phyloP scores from a whole-genome alignment of 2,113 vertebrate species.

The Sylvia atricapilla region DNA sequence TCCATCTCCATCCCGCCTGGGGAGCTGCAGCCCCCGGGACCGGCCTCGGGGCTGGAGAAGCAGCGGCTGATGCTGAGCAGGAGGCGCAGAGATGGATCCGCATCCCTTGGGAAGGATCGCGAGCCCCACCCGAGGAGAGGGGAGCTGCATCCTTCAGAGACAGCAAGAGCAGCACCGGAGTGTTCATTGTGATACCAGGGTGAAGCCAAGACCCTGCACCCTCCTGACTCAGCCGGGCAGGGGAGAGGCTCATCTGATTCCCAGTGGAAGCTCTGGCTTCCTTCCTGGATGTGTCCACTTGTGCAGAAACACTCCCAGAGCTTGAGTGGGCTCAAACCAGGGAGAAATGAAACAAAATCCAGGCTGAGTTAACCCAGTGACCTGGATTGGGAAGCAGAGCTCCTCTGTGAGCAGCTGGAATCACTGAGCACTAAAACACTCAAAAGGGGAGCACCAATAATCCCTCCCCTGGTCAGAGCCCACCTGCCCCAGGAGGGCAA shows the following conservation, averaged over 20 bases:
- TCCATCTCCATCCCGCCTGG: rapidly evolving
- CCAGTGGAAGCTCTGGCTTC: neutral
- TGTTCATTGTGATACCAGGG: neutral
- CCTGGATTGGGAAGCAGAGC: neutral
- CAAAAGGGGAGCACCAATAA: neutral
- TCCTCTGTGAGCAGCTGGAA: neutral
- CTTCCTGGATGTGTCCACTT: neutral
- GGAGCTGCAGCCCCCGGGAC: rapidly evolving
- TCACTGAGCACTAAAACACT: neutral
- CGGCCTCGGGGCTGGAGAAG: neutral
- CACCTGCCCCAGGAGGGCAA: neutral
- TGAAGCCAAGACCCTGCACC: neutral
- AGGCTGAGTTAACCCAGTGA: neutral
- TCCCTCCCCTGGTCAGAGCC: neutral
- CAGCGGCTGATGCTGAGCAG: neutral
- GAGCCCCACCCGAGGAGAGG: rapidly evolving
- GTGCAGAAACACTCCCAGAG: neutral
- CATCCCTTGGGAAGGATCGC: neutral
- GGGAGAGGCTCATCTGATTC: neutral
- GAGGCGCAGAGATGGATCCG: neutral
- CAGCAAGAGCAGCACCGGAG: neutral
- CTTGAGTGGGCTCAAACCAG: rapidly evolving
- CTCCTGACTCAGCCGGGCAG: rapidly evolving
- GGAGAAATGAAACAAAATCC: neutral
- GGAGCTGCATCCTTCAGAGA: neutral